Evolutionary conservation across 2,888 invertebrate genomes (phyloP), one percentile per base, ranked within the genome.

Genomic region (Drosophila histrio): DNA sequence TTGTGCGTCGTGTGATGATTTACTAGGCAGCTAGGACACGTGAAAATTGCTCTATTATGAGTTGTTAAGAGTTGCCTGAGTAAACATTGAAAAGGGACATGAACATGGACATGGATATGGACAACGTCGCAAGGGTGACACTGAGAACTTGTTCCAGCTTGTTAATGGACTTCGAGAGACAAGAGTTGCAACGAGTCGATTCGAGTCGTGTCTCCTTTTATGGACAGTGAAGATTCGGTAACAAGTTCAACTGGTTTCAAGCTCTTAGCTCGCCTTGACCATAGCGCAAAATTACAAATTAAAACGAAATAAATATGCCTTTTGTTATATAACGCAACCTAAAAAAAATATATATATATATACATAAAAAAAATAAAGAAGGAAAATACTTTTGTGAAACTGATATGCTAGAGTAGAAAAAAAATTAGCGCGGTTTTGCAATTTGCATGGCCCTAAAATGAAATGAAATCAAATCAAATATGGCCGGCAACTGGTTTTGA

Each of bases 11-110:
- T 54, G 44, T 56, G 70, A 73, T 80, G 85, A 82, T 85, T 82
- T 82, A 85, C 79, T 79, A 65, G 43, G 60, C 71, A 54, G 65
- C 53, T 75, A 83, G 79, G 78, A 86, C 89, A 90, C 89, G 89
- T 90, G 89, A 90, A 90, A 90, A 90, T 90, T 89, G 87, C 89
- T 90, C 87, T 89, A 89, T 90, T 90, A 90, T 89, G 85, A 82
- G 88, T 84, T 89, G 89, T 90, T 89, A 90, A 90, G 89, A 88
- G 85, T n/a, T 79, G 85, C 77, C 80, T 87, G 83, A 83, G 81
- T 85, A 86, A 78, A 86, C 84, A 85, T 61, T 65, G 71, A 64
- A 79, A 63, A 56, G 59, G 46, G 76, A 66, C 60, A 59, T 50
- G 61, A 64, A 65, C 53, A 67, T 52, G 54, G 63, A 63, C 49